These are phyloP conservation scores for Ostrea denselamellosa DNA, from an alignment of 1,140 invertebrate genomes.

Conservation along the genomic window DNA sequence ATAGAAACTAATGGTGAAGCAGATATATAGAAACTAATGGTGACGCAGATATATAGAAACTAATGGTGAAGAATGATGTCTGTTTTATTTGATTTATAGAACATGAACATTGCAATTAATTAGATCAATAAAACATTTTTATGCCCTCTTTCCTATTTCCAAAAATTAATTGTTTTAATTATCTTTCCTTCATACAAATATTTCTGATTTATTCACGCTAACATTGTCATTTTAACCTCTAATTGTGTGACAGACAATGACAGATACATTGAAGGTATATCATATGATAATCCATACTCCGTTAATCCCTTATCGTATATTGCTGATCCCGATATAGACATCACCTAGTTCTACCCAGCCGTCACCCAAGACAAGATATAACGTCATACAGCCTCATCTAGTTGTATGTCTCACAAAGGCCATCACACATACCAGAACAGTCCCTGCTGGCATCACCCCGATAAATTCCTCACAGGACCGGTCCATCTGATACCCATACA, in stretches of 20 bases:
- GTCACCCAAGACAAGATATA: not conserved
- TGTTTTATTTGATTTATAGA: no score
- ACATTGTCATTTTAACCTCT: conserved; percentile 11
- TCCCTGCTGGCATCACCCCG: not conserved
- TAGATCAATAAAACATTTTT: no score
- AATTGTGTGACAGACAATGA: not conserved
- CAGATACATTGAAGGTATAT: conserved; percentile 14
- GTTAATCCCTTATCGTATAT: conserved; percentile 14
- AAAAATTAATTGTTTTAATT: no score
- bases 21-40: no score
- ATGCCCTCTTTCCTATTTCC: no score
- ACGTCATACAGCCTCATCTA: conserved; percentile 3
- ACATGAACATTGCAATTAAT: no score
- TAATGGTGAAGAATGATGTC: no score
- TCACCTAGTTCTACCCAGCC: not conserved
- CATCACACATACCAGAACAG: conserved; percentile 30
- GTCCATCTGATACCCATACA: conserved; percentile 13
- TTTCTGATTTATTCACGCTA: not conserved
- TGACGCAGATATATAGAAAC: no score
- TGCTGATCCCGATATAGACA: not conserved
- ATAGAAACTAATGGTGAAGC: no score
- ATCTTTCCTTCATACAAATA: no score
- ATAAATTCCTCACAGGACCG: not conserved
- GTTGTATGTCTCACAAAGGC: conserved; percentile 41
- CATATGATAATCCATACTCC: not conserved